A percentile compares a stretch with the other conserved stretches of the same genome.
phyloP scores from a whole-genome alignment of 2,888 invertebrate species.

The Drosophila demipolita region DNA sequence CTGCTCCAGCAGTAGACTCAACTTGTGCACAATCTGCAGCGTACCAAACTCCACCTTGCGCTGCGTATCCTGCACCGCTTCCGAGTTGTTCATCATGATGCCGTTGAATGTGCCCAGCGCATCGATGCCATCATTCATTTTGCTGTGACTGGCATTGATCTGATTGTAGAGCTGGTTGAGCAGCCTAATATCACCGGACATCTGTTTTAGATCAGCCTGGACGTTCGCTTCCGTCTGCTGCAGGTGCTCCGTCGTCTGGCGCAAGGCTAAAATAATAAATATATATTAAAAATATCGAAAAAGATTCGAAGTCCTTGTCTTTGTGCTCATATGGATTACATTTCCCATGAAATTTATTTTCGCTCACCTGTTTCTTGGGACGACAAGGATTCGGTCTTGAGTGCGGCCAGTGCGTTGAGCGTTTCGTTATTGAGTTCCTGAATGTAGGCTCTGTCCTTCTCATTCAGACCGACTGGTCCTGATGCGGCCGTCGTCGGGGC shows the following conservation, averaged over 20 bases:
- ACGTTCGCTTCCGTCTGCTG: constrained; percentile 86
- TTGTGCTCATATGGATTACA: neutral
- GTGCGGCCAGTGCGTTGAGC: constrained; percentile 86
- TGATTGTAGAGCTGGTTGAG: constrained; percentile 87
- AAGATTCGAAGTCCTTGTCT: neutral
- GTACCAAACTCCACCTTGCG: constrained; percentile 94
- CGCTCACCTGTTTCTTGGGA: constrained; percentile 85
- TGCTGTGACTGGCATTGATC: constrained; percentile 86
- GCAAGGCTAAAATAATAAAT: constrained; percentile 82
- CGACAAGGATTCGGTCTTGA: constrained; percentile 86
- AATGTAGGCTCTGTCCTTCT: constrained; percentile 85
- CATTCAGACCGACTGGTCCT: constrained; percentile 78
- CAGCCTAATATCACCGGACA: constrained; percentile 87
- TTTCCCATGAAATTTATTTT: neutral
- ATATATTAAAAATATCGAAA: neutral
- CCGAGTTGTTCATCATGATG: constrained; percentile 92
- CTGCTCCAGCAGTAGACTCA: constrained; percentile 89
- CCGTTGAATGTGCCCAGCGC: constrained; percentile 90
- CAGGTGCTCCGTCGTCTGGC: constrained; percentile 86
- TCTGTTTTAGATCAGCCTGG: constrained; percentile 86
- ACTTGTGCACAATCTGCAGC: constrained; percentile 91
- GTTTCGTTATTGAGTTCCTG: constrained; percentile 88
- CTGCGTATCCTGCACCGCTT: constrained; percentile 93
- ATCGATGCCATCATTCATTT: constrained; percentile 86
- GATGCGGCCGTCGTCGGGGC: constrained; percentile 50